Percentiles rank a stretch among this genome's conserved stretches.
These are phyloP conservation scores for Epirrita christyi DNA, from an alignment of 2,888 invertebrate species.

Conservation along the genomic window DNA sequence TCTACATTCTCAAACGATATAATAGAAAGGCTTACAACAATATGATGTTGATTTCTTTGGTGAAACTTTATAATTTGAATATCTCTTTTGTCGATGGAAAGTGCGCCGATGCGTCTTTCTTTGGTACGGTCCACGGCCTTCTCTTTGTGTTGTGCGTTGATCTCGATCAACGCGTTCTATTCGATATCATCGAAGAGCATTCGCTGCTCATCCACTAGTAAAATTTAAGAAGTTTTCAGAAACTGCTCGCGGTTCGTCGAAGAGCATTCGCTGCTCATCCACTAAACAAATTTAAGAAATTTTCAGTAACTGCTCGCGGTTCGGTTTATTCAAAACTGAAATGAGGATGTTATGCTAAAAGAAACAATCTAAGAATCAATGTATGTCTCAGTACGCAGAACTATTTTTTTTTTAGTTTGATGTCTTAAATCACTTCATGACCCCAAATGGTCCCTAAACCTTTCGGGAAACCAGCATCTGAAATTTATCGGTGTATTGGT, in stretches of 20 bases:
- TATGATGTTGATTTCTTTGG: slow-evolving; percentile 50
- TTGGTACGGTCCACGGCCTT: slow-evolving; percentile 58
- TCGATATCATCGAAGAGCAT: no score
- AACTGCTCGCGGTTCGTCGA: slow-evolving; percentile 6
- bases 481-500: not conserved
- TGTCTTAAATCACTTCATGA: no score
- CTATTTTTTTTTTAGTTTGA: no score
- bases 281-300: slow-evolving; percentile 25
- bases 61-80: slow-evolving; percentile 58
- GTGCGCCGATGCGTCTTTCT: slow-evolving; percentile 59
- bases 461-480: no score
- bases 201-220: slow-evolving; percentile 30
- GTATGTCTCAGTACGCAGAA: not conserved
- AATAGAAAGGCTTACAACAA: slow-evolving; percentile 25
- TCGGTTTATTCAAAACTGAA: not conserved
- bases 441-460: no score
- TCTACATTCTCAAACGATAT: slow-evolving; percentile 2
- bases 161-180: slow-evolving; percentile 68
- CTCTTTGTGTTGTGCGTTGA: slow-evolving; percentile 67
- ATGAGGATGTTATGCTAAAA: not conserved
- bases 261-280: slow-evolving; percentile 27
- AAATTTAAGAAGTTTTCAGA: slow-evolving; percentile 26
- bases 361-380: not conserved
- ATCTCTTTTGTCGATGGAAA: slow-evolving; percentile 64
- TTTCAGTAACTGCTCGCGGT: slow-evolving; percentile 19